Percentiles rank a stretch among this genome's conserved stretches.
Evolutionary conservation across 2,797 vertebrate genomes (phyloP).

Genomic region (Coendou prehensilis): DNA sequence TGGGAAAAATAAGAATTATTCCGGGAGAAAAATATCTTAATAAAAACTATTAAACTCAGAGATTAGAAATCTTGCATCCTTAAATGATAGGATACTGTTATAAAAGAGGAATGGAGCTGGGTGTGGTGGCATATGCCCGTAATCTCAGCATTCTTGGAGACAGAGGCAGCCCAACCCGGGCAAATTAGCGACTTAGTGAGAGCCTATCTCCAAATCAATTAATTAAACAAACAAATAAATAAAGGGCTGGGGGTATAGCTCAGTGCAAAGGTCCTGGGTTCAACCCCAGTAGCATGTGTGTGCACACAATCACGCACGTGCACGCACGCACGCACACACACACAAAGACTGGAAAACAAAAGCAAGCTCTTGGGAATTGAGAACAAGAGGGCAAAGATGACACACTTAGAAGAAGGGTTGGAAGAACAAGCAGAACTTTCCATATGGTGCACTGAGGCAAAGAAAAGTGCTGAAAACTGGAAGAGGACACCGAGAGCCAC

Average conservation of each 20-base stretch:
- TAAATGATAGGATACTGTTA: background rate
- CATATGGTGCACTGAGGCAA: rapidly evolving
- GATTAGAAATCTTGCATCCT: background rate
- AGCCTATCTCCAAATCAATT: background rate
- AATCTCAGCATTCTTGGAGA: background rate
- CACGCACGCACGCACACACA: background rate
- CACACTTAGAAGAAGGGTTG: background rate
- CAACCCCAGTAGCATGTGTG: background rate
- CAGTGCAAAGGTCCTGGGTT: background rate
- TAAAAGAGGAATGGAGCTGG: background rate
- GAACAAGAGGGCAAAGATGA: background rate
- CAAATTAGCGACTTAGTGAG: background rate
- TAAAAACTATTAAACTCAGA: background rate
- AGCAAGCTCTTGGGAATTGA: background rate
- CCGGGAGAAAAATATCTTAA: background rate
- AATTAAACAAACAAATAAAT: background rate
- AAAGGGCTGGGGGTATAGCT: background rate
- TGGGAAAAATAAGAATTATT: conserved; percentile 44
- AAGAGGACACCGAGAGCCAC: rapidly evolving
- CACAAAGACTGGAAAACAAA: background rate
- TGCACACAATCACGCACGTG: rapidly evolving
- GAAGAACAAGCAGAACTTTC: background rate
- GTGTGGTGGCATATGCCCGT: background rate
- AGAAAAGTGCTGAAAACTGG: background rate
- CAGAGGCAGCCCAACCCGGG: background rate